phyloP scores from a whole-genome alignment of 2,113 vertebrate genomes.

The Melanocharis versteri region DNA sequence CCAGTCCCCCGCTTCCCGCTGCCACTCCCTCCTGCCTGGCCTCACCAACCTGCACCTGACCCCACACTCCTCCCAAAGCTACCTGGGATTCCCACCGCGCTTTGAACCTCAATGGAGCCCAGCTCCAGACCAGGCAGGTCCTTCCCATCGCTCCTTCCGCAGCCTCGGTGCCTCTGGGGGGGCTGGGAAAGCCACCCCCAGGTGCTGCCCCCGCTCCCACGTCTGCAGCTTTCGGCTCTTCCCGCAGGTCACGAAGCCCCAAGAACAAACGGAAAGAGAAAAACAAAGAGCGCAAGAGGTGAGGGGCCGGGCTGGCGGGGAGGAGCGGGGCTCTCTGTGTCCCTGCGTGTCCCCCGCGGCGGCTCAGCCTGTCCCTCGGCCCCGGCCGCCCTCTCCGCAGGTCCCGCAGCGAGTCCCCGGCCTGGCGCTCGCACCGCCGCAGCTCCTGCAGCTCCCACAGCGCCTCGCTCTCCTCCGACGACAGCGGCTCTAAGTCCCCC shows the following conservation, averaged over 20 bases:
- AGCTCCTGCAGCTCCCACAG: conserved; percentile 93
- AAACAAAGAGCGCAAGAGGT: conserved; percentile 95
- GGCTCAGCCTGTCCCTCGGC: neutral
- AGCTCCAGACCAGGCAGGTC: neutral
- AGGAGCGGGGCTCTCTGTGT: rapidly evolving
- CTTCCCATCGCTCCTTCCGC: neutral
- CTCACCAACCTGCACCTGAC: neutral
- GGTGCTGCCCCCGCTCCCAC: rapidly evolving
- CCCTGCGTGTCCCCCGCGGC: rapidly evolving
- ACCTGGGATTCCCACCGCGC: rapidly evolving
- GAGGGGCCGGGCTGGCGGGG: neutral
- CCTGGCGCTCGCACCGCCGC: conserved; percentile 81
- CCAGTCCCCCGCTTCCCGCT: neutral
- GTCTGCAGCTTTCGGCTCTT: conserved; percentile 14
- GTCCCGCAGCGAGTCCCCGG: conserved; percentile 83
- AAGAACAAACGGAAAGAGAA: conserved; percentile 96
- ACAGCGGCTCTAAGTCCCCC: conserved; percentile 86
- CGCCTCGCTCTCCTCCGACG: conserved; percentile 84
- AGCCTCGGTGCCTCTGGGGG: neutral
- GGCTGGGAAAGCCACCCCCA: neutral
- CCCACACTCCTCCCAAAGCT: neutral
- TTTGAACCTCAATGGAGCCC: neutral
- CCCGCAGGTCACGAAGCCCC: conserved; percentile 85
- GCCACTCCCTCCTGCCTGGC: neutral
- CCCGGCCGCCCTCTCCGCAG: conserved; percentile 57